Evolutionary conservation across 2,113 vertebrate genomes (phyloP), one percentile per base, ranked within the genome.

Genomic region (Myrmecobius fasciatus): DNA sequence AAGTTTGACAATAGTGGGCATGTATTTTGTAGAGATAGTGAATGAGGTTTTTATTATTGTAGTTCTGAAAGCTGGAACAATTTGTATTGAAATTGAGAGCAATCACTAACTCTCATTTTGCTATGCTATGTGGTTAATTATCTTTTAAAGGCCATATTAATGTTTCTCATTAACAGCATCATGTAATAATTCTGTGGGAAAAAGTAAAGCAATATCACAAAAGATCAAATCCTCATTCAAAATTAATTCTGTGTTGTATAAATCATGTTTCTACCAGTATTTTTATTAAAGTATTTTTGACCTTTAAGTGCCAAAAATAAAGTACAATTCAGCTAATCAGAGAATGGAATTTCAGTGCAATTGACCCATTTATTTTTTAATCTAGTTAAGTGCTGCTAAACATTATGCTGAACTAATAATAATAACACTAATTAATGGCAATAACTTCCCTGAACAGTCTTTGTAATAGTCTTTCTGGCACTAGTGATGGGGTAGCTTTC

Each of bases 151-250:
- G 26, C 88, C 25, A 91, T 94, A 96, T 95, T 96, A 97, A 98
- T 97, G 96, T 98, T 97, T 96, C 97, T 97, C 96, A 97, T 98
- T 98, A 98, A 92, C 7, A 67, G 60, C 91, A 51, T 67, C 93
- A 94, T 96, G 95, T 97, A 97, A 98, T 98, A 92, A 53, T 96
- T 97, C 95, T 97, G 94, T 94, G 91, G 91, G 46, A 93, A 93
- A 97, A 96, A 98, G 95, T 51, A 95, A 98, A 96, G 95, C 93
- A 96, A 94, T 97, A 98, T 96, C 36, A 0, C 97, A 75, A 97
- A 97, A 97, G 96, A 98, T 98, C 97, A 98, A 98, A 98, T 94
- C 96, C 91, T 94, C 95, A 97, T 98, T 98, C 94, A 95, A 97
- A 98, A 98, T 96, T 97, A 98, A 97, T 97, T 93, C 93, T 92